These are phyloP conservation scores for Colaptes auratus DNA, from an alignment of 2,113 vertebrate species.

Conservation along the genomic window DNA sequence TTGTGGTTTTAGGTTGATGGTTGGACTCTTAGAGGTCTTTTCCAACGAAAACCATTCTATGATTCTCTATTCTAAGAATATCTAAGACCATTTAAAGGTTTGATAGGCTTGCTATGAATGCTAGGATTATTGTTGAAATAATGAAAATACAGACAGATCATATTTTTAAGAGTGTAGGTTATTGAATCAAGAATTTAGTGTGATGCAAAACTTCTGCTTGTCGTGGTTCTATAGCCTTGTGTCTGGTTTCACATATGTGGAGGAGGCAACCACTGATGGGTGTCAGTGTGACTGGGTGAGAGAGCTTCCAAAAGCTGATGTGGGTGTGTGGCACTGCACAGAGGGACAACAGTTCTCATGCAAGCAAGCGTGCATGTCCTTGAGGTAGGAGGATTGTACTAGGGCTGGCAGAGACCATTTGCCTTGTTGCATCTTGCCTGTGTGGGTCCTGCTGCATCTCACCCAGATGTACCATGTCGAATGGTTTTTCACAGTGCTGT, in stretches of 20 bases:
- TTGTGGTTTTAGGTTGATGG: too few species aligned
- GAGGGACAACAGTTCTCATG: not conserved
- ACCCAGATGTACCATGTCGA: not conserved
- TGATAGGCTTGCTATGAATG: not conserved
- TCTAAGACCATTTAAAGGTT: too few species aligned
- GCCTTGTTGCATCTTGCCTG: fast-evolving
- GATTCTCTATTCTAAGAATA: not conserved
- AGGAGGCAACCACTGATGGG: fast-evolving
- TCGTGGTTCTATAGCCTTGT: not conserved
- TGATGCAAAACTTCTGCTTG: not conserved
- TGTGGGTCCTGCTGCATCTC: fast-evolving
- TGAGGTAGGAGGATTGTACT: not conserved
- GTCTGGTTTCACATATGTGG: not conserved
- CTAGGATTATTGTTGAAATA: not conserved
- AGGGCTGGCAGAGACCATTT: not conserved
- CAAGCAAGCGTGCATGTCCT: not conserved
- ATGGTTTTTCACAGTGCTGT: not conserved
- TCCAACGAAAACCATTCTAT: too few species aligned
- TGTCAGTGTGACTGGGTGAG: not conserved
- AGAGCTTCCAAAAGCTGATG: not conserved
- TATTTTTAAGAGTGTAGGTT: not conserved
- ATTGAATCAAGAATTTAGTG: too few species aligned
- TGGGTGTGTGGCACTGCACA: not conserved
- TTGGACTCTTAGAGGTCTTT: too few species aligned
- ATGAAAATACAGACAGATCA: not conserved